phyloP scores from a whole-genome alignment of 2,797 vertebrate species.

The Monodelphis domestica region DNA sequence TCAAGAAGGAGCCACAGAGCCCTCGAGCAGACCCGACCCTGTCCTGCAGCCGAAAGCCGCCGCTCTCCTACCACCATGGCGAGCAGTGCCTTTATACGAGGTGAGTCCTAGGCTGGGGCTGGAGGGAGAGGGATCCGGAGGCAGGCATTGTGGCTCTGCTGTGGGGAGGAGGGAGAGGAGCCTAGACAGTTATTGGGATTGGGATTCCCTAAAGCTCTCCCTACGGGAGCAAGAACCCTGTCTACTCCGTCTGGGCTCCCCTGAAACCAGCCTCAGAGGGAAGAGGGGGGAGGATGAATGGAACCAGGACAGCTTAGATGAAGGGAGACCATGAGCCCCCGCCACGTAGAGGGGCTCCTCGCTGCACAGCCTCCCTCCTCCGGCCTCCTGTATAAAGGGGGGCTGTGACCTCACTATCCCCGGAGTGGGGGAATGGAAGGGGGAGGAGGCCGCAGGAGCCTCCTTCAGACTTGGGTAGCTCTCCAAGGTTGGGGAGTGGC shows the following conservation, averaged over 20 bases:
- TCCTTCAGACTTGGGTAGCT: background rate
- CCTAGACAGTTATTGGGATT: background rate
- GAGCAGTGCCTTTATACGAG: constrained; percentile 98
- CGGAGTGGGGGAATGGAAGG: background rate
- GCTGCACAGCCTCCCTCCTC: background rate
- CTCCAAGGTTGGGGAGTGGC: background rate
- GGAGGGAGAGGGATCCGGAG: background rate
- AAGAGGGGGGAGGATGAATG: background rate
- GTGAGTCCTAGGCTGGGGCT: constrained; percentile 78
- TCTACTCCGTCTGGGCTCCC: background rate
- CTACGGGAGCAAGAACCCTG: background rate
- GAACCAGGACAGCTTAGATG: background rate
- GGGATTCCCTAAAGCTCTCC: background rate
- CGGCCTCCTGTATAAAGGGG: background rate
- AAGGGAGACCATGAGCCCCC: too few species aligned
- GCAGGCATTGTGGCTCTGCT: background rate
- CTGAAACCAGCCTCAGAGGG: background rate
- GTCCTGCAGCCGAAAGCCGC: constrained; percentile 94
- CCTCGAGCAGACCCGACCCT: constrained; percentile 91
- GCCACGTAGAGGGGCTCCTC: too few species aligned
- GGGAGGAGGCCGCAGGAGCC: background rate
- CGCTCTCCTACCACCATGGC: constrained; percentile 89
- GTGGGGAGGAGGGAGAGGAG: too few species aligned
- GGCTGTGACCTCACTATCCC: constrained; percentile 20
- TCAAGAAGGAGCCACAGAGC: constrained; percentile 96